These are phyloP conservation scores for Scelioninae gen. 1 DNA, from an alignment of 2,888 invertebrate species.

Conservation along the genomic window DNA sequence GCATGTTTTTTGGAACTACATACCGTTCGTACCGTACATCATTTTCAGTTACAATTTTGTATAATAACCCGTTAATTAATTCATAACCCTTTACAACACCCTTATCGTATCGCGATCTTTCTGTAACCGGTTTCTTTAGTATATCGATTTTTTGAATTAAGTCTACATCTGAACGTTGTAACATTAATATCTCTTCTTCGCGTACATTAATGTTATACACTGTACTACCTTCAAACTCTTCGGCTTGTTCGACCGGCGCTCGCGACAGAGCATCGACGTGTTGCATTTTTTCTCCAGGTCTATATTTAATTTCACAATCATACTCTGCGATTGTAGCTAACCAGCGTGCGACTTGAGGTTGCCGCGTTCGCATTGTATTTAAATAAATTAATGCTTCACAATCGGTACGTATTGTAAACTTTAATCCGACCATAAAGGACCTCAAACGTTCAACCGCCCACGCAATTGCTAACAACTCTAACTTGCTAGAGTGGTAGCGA, in stretches of 20 bases:
- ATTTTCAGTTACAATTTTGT: too few species aligned
- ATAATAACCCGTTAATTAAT: conserved; percentile 48
- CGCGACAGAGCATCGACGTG: conserved; percentile 17
- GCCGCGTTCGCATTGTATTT: background rate
- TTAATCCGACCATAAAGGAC: conserved; percentile 4
- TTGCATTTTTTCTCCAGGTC: background rate
- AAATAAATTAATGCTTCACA: background rate
- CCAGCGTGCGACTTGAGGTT: conserved; percentile 12
- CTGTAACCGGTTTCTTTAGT: conserved; percentile 1
- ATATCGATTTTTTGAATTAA: conserved; percentile 23
- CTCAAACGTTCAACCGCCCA: background rate
- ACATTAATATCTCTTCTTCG: conserved; percentile 1
- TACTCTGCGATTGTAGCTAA: background rate
- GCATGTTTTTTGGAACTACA: conserved; percentile 30
- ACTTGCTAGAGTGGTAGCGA: conserved; percentile 3
- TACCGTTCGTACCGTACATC: too few species aligned
- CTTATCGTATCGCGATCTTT: conserved; percentile 13
- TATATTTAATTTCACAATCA: conserved; percentile 6
- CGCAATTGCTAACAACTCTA: background rate
- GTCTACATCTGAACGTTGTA: conserved; percentile 8
- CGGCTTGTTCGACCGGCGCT: background rate
- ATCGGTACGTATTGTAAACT: background rate
- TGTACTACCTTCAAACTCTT: background rate
- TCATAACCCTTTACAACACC: conserved; percentile 21
- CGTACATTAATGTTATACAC: conserved; percentile 1